Conservation (phyloP, 2,113 vertebrate species). For the Cavia aperea region DNA sequence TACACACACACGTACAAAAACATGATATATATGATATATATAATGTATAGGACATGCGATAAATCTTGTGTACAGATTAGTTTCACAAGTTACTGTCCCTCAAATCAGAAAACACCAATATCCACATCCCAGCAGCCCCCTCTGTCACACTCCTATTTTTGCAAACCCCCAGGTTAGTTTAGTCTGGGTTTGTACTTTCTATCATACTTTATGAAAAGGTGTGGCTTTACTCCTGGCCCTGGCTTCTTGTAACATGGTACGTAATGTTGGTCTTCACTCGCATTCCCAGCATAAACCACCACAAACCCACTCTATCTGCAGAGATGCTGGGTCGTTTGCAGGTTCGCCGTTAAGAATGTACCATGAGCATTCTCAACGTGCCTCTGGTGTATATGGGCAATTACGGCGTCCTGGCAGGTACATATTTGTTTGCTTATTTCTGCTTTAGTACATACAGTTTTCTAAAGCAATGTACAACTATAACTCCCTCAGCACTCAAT, state of each 20-base stretch:
- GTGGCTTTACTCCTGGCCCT: background rate
- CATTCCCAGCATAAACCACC: background rate
- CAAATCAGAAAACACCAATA: background rate
- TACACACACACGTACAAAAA: too few species aligned
- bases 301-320: rapidly evolving
- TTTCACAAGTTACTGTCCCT: background rate
- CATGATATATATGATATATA: too few species aligned
- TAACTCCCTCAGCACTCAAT: rapidly evolving
- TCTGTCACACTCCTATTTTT: background rate
- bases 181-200: background rate
- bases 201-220: background rate
- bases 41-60: background rate
- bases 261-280: rapidly evolving
- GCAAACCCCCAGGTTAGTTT: background rate
- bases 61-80: background rate
- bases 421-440: background rate
- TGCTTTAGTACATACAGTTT: background rate
- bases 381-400: too few species aligned
- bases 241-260: rapidly evolving
- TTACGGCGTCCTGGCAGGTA: background rate
- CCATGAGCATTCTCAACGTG: rapidly evolving
- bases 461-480: rapidly evolving
- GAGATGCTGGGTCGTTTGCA: background rate
- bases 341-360: rapidly evolving
- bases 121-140: too few species aligned